Evolutionary conservation across 2,888 invertebrate genomes (phyloP).

Genomic region (Rotaria macrura): DNA sequence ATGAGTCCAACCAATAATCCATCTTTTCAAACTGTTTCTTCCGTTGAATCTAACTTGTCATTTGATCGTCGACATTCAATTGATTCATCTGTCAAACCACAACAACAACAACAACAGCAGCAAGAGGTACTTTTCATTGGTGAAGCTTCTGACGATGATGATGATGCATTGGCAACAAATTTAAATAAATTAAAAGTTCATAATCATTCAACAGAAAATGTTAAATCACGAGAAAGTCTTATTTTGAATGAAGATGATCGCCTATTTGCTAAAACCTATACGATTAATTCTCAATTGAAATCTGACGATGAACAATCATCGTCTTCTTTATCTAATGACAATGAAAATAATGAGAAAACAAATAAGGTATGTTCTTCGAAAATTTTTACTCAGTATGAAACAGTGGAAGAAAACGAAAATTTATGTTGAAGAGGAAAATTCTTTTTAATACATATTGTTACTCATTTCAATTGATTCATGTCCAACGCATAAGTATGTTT

Average conservation of each 20-base stretch:
- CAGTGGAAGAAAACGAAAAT: too few relatives aligned
- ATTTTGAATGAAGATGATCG: conserved; percentile 10
- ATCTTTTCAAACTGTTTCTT: neutral
- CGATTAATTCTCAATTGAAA: neutral
- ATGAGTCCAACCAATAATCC: neutral
- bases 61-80: neutral
- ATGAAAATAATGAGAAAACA: neutral
- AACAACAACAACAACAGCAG: neutral
- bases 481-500: too few relatives aligned
- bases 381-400: too few relatives aligned
- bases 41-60: neutral
- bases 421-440: too few relatives aligned
- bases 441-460: too few relatives aligned
- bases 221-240: conserved; percentile 16
- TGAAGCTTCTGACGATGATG: conserved; percentile 4
- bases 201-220: conserved; percentile 8
- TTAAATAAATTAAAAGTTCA: neutral
- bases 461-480: too few relatives aligned
- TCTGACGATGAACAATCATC: conserved; percentile 4
- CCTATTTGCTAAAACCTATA: conserved; percentile 10
- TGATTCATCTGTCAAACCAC: neutral
- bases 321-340: neutral
- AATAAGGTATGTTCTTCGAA: neutral
- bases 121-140: neutral
- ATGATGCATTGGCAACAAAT: neutral